Percentiles rank a stretch among this genome's conserved stretches.
Conservation (phyloP, 2,888 invertebrate genomes). For the Papilio gigon region DNA sequence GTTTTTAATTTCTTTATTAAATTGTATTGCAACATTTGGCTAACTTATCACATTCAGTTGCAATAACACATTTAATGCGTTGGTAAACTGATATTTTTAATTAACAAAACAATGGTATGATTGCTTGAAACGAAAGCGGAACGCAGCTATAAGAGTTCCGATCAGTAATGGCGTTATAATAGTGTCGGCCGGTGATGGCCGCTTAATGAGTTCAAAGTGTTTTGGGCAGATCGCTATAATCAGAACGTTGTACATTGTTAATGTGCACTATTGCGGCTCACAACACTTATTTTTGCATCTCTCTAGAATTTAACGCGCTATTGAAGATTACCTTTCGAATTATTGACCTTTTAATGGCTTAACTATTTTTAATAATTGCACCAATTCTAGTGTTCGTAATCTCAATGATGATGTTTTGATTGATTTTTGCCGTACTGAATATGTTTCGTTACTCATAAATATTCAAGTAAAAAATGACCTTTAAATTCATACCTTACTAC, state of each 20-base stretch:
- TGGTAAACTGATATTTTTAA: no score
- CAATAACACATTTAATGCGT: no score
- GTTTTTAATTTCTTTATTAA: no score
- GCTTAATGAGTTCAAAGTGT: constrained; percentile 51
- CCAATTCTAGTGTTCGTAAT: neutral
- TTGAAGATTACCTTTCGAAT: constrained; percentile 17
- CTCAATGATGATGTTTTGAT: constrained; percentile 5
- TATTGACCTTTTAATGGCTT: constrained; percentile 27
- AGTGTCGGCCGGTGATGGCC: constrained; percentile 50
- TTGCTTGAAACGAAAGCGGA: constrained; percentile 43
- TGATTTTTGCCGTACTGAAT: neutral
- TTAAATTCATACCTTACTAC: no score
- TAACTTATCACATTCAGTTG: no score
- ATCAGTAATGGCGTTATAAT: constrained; percentile 55
- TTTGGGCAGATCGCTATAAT: constrained; percentile 48
- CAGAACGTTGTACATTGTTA: constrained; percentile 37
- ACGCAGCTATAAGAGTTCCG: constrained; percentile 42
- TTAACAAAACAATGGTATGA: neutral
- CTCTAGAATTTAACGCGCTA: constrained; percentile 13
- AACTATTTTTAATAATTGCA: constrained; percentile 29
- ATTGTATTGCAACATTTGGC: no score
- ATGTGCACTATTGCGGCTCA: constrained; percentile 35
- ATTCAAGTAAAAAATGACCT: neutral
- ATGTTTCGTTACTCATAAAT: neutral
- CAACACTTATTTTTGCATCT: constrained; percentile 30